Base-by-base conservation (phyloP, 2,888 invertebrate genomes). In the Steromphala cineraria region DNA sequence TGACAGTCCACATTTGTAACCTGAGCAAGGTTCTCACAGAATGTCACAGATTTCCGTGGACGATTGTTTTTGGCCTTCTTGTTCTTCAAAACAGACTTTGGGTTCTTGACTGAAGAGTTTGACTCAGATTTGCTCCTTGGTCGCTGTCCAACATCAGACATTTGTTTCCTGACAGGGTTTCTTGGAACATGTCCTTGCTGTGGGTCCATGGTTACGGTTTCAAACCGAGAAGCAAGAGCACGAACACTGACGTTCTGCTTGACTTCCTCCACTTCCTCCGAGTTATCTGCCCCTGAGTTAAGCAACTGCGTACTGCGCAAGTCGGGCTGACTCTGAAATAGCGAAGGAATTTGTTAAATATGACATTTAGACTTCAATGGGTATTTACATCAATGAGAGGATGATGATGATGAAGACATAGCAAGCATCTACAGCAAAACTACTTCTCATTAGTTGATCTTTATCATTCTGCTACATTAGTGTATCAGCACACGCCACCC, bases 1-100 rank as follows among this genome's bases (percentile, higher is more conserved):
- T 98, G 97, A 88, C 98, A 97, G 90, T 98, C 98, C 0, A 97
- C 97, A 0, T 97, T 97, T 4, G 98, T 97, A 15, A 98, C 98
- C 80, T 98, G 94, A 83, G 97, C 97, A 0, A 98, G 97, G 94
- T 98, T 97, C 92, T 98, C 98, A 91, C 98, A 98, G 93, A 98
- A 98, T 0, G 98, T 98, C 4, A 98, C 98, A 81, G 97, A 97
- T 93, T 98, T 98, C 7, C 89, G 81, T 7, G 89, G 87, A 28
- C 86, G 82, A 74, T 80, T 86, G 53, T 80, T 78, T 55, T 85
- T 84, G 62, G 79, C 85, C 83, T 89, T 90, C 76, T 87, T 86
- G 78, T 85, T 88, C 81, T 90, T 91, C 31, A 91, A 83, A n/a
- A 88, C 91, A 55, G 91, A 90, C 81, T 91, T 91, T 19, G 90